Conservation (phyloP, 92 coral and sea anemone species). For the Epizoanthus scotinus region DNA sequence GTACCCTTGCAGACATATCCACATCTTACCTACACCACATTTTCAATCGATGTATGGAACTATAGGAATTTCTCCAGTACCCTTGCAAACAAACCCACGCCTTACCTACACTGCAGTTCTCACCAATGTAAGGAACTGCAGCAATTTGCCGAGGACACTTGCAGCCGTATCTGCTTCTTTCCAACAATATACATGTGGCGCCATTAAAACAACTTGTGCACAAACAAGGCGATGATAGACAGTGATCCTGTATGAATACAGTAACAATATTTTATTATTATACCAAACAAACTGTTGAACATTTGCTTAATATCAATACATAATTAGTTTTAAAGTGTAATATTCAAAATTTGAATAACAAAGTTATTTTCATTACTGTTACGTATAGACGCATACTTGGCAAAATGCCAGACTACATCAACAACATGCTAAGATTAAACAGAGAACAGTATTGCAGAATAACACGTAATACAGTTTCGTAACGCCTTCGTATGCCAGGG, state of each 20-base stretch:
- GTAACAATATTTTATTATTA: background rate
- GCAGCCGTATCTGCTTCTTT: conserved; percentile 42
- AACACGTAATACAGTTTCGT: background rate
- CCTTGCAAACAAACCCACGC: background rate
- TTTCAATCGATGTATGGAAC: background rate
- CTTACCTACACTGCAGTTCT: conserved; percentile 27
- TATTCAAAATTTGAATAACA: too few species aligned
- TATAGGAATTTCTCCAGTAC: background rate
- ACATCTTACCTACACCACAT: too few species aligned
- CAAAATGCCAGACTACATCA: background rate
- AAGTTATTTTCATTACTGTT: too few species aligned
- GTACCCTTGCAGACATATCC: too few species aligned
- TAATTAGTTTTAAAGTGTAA: too few species aligned
- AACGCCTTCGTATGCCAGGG: background rate
- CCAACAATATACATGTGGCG: conserved; percentile 13
- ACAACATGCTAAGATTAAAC: background rate
- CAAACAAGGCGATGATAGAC: conserved; percentile 24
- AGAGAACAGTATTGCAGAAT: background rate
- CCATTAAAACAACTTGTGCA: conserved; percentile 32
- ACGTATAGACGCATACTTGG: too few species aligned
- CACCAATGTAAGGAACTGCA: conserved; percentile 8
- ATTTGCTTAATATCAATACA: too few species aligned
- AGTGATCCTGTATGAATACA: conserved; percentile 8
- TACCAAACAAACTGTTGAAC: too few species aligned
- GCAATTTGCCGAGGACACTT: conserved; percentile 16